Evolutionary conservation across 2,797 vertebrate species (phyloP), one percentile per base, ranked within the genome.

Genomic region (Silurus lanzhouensis): DNA sequence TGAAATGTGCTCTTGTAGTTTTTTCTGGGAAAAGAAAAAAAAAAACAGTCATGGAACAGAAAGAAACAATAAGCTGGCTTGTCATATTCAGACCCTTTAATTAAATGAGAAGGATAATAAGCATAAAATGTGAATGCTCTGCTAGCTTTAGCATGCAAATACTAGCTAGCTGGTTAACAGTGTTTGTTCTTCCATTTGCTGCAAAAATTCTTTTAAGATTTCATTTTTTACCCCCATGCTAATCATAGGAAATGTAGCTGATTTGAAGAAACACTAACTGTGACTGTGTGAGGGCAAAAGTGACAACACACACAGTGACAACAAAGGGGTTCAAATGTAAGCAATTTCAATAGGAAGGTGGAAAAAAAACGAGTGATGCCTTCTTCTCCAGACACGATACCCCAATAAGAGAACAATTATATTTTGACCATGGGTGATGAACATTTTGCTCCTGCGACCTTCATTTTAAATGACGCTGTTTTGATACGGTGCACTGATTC

Each of bases 401-500:
- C 48, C 70, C 25, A n/a, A 64, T 83, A 83, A 81, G 64, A 77
- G 52, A 79, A 83, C 88, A 83, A 83, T 88, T 82, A 86, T 82
- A 27, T 81, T 88, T 83, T 83, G 68, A 61, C 25, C 68, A 15
- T 68, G 8, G 25, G 64, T 68, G 61, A 77, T 85, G 83, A 70
- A 70, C 68, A 83, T 85, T 84, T 89, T 77, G 71, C 72, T 84
- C 82, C 75, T 17, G n/a, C 10, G 22, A 75, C 79, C 61, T 52
- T 85, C 66, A 83, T 84, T 86, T 77, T 46, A 85, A 78, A 87
- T 86, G 66, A 86, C 20, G 55, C 48, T 80, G 67, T 84, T 87
- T 87, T 83, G 86, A 89, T 89, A 61, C 71, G 71, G 76, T 25
- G 14, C 76, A n/a, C 83, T 90, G 87, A 88, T 89, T 88, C 82